Evolutionary conservation across 2,797 vertebrate species (phyloP).

Genomic region (Gadopsis bispinosus): DNA sequence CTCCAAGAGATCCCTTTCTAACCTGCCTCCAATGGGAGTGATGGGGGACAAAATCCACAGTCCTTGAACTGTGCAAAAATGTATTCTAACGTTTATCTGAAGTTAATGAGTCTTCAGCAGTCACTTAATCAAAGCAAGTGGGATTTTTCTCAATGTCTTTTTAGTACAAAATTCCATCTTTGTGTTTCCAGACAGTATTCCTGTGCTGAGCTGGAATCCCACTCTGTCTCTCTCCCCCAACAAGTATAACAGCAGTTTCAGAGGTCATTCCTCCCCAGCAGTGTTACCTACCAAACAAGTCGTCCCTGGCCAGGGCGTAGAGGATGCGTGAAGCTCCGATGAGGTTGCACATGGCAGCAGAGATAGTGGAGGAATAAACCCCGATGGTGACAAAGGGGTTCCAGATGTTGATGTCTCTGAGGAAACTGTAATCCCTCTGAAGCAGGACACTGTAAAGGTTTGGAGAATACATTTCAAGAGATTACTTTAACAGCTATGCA

Average conservation of each 20-base stretch:
- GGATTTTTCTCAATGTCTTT: no score
- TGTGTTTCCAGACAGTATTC: no score
- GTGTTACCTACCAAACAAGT: conserved; percentile 88
- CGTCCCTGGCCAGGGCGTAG: conserved; percentile 90
- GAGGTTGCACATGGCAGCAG: conserved; percentile 92
- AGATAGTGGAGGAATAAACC: conserved; percentile 91
- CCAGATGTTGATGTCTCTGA: conserved; percentile 91
- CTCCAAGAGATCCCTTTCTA: no score
- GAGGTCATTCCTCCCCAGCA: not conserved
- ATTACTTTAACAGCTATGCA: not conserved
- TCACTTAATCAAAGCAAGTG: no score
- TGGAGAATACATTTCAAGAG: not conserved
- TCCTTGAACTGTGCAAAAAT: no score
- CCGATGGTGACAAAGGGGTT: conserved; percentile 88
- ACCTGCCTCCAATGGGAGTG: no score
- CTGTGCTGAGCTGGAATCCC: no score
- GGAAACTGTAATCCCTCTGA: conserved; percentile 90
- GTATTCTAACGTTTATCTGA: no score
- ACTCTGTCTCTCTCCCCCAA: not conserved
- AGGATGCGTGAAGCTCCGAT: conserved; percentile 93
- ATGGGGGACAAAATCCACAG: no score
- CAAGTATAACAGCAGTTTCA: not conserved
- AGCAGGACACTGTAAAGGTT: conserved; percentile 82
- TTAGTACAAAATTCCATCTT: no score
- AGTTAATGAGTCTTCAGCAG: no score